Evolutionary conservation across 2,797 vertebrate genomes (phyloP).

Genomic region (Gallirallus australis): DNA sequence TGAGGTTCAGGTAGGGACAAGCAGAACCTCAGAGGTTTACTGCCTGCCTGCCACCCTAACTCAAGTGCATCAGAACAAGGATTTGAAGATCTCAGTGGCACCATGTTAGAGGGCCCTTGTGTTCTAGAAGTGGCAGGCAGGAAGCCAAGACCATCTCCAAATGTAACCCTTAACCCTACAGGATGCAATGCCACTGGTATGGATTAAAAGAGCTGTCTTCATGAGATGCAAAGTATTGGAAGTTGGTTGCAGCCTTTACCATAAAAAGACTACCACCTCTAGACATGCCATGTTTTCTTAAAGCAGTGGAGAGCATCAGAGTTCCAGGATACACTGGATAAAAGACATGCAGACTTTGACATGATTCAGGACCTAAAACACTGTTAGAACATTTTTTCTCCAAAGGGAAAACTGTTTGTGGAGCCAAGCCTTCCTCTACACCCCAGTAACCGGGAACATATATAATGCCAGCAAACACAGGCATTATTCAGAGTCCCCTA

Average conservation of each 20-base stretch:
- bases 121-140: background rate
- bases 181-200: background rate
- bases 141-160: background rate
- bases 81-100: background rate
- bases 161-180: background rate
- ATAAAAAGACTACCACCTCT: background rate
- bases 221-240: background rate
- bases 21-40: background rate
- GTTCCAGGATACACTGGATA: background rate
- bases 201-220: background rate
- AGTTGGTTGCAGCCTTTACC: background rate
- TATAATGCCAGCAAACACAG: background rate
- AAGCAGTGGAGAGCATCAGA: background rate
- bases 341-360: background rate
- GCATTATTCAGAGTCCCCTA: background rate
- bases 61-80: background rate
- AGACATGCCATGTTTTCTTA: background rate
- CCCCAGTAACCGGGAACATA: background rate
- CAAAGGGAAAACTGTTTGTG: background rate
- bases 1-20: background rate
- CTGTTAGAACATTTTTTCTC: background rate
- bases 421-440: background rate
- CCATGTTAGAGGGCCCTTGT: background rate
- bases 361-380: background rate
- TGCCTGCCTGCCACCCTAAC: background rate